Evolutionary conservation across 1,140 invertebrate genomes (phyloP), one percentile per base, ranked within the genome.

Genomic region (Manduca sexta): DNA sequence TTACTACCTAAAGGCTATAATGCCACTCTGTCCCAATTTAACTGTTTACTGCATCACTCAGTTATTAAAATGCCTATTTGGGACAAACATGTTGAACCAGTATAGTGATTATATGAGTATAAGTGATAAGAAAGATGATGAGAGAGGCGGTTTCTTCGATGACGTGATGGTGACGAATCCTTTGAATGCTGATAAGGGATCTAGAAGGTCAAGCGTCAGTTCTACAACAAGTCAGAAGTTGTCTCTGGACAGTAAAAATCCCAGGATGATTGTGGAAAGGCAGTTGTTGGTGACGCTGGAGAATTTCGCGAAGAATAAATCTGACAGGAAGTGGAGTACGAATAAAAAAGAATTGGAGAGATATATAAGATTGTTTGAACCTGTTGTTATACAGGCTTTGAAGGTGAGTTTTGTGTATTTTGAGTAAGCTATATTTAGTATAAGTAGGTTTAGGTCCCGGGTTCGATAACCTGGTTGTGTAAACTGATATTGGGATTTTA

Each of bases 281-380:
- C 61, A 82, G 31, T 46, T 84, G 45, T 55, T 84, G 45, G 75
- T 81, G 11, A 72, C 65, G 7, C 62, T 87, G 63, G 83, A 86
- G 67, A 84, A 80, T 48, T 86, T 86, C 31, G 63, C 73, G 0
- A 84, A 83, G 52, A 83, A 84, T 35, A 77, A 78, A 48, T 72
- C 65, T 5, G 84, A 87, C 55, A 72, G 75, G 41, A 86, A 86
- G 44, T 88, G 87, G 65, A 84, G 81, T 30, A 84, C 87, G 0
- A 91, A 91, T 74, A 91, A 91, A 62, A 90, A 91, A 47, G 88
- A 90, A 30, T 89, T 97, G 49, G 92, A 91, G 15, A 90, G 90
- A 17, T 96, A 94, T 67, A 96, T 97, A 45, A 88, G 93, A 45
- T 86, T 97, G 29, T 97, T 97, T 84, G 95, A 97, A 73, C 93